Conservation (phyloP, 1,140 invertebrate species). For the Andricus grossulariae region DNA sequence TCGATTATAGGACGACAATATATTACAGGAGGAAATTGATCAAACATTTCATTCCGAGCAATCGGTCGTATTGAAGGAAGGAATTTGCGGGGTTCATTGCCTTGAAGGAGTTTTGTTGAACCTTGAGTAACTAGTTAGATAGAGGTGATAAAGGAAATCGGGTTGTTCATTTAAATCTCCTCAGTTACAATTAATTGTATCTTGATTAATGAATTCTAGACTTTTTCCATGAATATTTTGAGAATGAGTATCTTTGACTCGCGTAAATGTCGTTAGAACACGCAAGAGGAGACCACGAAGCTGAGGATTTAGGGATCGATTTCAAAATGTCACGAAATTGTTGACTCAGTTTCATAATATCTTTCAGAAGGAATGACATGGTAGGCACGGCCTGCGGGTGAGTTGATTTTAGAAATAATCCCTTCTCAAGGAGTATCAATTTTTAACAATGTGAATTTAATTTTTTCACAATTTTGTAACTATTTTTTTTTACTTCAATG, state of each 20-base stretch:
- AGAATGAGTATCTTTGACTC: neutral
- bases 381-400: conserved; percentile 53
- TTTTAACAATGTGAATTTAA: neutral
- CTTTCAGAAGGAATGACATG: conserved; percentile 47
- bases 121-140: neutral
- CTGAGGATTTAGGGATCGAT: conserved; percentile 36
- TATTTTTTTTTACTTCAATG: conserved; percentile 1
- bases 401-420: conserved; percentile 38
- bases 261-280: conserved; percentile 44
- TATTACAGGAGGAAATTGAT: conserved; percentile 40
- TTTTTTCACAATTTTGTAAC: neutral
- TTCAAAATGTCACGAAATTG: conserved; percentile 34
- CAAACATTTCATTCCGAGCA: conserved; percentile 33
- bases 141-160: neutral
- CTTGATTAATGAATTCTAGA: too few relatives aligned
- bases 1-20: conserved; percentile 14
- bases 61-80: conserved; percentile 4
- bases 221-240: neutral
- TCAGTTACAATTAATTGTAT: too few relatives aligned
- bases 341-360: neutral
- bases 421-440: conserved; percentile 3
- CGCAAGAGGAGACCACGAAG: conserved; percentile 38
- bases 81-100: neutral
- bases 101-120: neutral
- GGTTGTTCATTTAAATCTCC: too few relatives aligned